phyloP scores from a whole-genome alignment of 2,113 vertebrate genomes.

The Mugil cephalus region DNA sequence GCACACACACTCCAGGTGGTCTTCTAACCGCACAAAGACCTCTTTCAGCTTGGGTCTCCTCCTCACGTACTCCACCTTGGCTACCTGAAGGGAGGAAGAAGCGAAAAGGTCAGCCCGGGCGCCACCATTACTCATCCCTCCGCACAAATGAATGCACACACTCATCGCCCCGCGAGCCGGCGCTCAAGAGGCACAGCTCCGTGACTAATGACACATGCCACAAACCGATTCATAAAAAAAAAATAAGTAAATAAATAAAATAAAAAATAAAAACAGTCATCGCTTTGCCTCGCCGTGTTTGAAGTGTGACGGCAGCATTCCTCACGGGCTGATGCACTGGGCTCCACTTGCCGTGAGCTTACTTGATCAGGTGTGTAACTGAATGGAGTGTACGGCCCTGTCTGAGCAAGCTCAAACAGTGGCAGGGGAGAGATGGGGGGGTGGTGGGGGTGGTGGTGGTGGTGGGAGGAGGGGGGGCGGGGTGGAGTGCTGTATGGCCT shows the following conservation, averaged over 20 bases:
- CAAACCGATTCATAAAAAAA: conserved; percentile 50
- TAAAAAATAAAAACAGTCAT: not conserved
- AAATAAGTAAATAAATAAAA: not conserved
- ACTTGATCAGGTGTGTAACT: conserved; percentile 73
- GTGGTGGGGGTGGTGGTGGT: not conserved
- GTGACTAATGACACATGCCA: conserved; percentile 69
- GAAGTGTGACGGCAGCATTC: conserved; percentile 67
- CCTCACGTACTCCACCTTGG: conserved; percentile 97
- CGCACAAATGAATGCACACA: conserved; percentile 22
- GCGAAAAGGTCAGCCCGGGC: conserved; percentile 40
- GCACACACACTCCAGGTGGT: conserved; percentile 96
- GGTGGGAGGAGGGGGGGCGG: not conserved
- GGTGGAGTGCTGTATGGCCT: conserved; percentile 14
- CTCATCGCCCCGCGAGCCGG: conserved; percentile 15
- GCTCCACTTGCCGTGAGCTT: conserved; percentile 42
- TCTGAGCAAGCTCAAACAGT: conserved; percentile 58
- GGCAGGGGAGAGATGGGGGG: conserved; percentile 29
- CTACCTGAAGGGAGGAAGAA: conserved; percentile 86
- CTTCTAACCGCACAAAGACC: conserved; percentile 97
- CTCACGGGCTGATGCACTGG: conserved; percentile 55
- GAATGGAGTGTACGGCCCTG: conserved; percentile 56
- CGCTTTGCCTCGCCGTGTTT: conserved; percentile 33
- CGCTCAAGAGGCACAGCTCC: conserved; percentile 38
- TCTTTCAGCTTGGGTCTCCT: conserved; percentile 97
- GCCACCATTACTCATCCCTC: conserved; percentile 24